These are phyloP conservation scores for Eremophila alpestris DNA, from an alignment of 2,797 vertebrate species.

Conservation along the genomic window DNA sequence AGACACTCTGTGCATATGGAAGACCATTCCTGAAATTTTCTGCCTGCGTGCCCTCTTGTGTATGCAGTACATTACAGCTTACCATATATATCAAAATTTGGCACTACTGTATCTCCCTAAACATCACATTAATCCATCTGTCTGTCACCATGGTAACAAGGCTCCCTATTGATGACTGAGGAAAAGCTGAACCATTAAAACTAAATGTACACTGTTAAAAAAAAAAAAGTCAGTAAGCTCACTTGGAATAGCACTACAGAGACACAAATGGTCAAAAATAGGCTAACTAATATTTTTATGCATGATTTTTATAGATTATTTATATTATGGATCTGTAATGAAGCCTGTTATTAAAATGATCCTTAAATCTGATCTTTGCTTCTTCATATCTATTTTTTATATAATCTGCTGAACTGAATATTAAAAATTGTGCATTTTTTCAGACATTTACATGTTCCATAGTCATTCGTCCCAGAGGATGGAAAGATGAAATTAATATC, in stretches of 20 bases:
- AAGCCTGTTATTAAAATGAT: background rate
- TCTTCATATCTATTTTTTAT: background rate
- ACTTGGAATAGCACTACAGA: background rate
- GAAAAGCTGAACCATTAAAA: slow-evolving; percentile 38
- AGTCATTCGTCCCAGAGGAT: background rate
- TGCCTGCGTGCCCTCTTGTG: background rate
- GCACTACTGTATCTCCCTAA: slow-evolving; percentile 28
- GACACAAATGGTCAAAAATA: background rate
- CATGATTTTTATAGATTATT: background rate
- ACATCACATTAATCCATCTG: slow-evolving; percentile 18
- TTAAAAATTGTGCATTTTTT: background rate
- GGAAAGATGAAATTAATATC: background rate
- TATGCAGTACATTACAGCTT: background rate
- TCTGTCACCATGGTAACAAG: slow-evolving; percentile 64
- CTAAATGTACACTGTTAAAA: slow-evolving; percentile 24
- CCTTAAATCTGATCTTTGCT: background rate
- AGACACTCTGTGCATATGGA: background rate
- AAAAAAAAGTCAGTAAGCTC: background rate
- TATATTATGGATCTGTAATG: background rate
- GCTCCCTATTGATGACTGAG: slow-evolving; percentile 56
- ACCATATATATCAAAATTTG: slow-evolving; percentile 46
- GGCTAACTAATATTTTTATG: background rate
- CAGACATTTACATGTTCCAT: background rate
- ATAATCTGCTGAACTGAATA: background rate
- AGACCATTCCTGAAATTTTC: background rate